phyloP scores from a whole-genome alignment of 2,797 vertebrate species.

The Alcedo atthis region DNA sequence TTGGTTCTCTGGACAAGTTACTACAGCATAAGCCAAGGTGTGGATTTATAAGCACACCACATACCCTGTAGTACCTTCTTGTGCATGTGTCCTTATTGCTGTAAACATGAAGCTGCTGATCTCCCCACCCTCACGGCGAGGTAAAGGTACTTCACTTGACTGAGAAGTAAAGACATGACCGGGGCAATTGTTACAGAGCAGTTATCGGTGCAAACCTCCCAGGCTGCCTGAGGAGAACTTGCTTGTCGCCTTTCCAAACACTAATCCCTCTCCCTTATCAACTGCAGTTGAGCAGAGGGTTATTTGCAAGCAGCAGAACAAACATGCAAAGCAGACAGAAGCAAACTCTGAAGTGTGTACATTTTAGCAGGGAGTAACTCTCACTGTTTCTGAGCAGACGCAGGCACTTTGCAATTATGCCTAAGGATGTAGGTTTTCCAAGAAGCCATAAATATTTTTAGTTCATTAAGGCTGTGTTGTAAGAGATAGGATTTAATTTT shows the following conservation, averaged over 20 bases:
- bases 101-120: neutral
- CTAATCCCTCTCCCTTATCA: neutral
- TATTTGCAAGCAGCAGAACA: neutral
- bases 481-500: slow-evolving; percentile 15
- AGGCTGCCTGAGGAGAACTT: neutral
- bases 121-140: neutral
- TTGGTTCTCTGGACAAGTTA: neutral
- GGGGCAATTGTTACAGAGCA: neutral
- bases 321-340: neutral
- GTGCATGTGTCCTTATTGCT: neutral
- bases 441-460: neutral
- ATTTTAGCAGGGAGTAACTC: neutral
- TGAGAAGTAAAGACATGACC: neutral
- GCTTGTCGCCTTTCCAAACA: neutral
- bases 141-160: neutral
- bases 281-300: neutral
- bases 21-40: neutral
- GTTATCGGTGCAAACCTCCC: neutral
- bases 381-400: neutral
- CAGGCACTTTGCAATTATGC: neutral
- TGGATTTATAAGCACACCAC: neutral
- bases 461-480: neutral
- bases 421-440: neutral
- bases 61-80: neutral
- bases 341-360: neutral